These are phyloP conservation scores for Drosophila stalkeri DNA, from an alignment of 2,888 invertebrate genomes.

Conservation along the genomic window DNA sequence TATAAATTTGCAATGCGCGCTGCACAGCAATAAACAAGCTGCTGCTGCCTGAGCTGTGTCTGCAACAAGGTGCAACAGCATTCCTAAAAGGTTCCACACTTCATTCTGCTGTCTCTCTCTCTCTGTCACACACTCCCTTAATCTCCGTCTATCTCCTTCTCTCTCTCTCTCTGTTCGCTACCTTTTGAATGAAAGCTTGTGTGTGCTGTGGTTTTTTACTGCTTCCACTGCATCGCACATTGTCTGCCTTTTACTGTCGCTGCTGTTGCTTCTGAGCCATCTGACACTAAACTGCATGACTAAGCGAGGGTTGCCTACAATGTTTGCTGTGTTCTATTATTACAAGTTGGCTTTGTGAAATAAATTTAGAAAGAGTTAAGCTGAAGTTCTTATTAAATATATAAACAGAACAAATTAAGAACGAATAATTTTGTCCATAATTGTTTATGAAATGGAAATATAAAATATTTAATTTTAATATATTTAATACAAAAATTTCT, in stretches of 20 bases:
- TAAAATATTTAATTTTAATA: too few species aligned
- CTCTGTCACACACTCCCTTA: neutral
- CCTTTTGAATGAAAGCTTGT: conserved; percentile 37
- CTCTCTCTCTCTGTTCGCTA: neutral
- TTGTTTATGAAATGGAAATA: too few species aligned
- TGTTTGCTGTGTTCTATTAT: neutral
- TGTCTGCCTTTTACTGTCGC: conserved; percentile 32
- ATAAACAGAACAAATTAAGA: too few species aligned
- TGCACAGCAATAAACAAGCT: conserved; percentile 62
- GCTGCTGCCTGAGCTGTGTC: conserved; percentile 25
- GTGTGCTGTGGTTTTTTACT: conserved; percentile 17
- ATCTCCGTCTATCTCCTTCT: neutral
- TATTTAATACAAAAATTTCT: too few species aligned
- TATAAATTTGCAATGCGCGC: conserved; percentile 44
- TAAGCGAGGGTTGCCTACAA: conserved; percentile 32
- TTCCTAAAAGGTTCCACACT: conserved; percentile 37
- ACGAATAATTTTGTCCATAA: too few species aligned
- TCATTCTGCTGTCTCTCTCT: conserved; percentile 6
- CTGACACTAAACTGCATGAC: conserved; percentile 22
- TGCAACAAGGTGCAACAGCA: conserved; percentile 57
- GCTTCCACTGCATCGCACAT: conserved; percentile 17
- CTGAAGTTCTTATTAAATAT: neutral
- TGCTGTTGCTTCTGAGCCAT: conserved; percentile 33
- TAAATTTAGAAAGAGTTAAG: too few species aligned
- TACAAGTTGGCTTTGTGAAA: neutral